Base-by-base conservation (phyloP, 2,888 invertebrate genomes). In the Lacanobia wlatinum region DNA sequence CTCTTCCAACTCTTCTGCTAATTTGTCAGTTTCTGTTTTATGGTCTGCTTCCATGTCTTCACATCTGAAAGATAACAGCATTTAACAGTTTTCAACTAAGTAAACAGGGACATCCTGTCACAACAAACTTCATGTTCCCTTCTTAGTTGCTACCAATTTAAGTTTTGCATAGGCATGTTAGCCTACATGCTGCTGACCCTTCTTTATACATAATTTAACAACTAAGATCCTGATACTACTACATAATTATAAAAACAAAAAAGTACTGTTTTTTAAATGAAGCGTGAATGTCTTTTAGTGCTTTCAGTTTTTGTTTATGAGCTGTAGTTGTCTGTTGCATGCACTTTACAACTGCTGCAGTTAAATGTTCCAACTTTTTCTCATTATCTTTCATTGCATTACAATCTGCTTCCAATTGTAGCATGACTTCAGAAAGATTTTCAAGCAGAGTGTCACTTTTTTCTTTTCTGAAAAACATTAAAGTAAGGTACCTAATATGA, bases 361-460 rank as follows among this genome's bases (percentile, higher is more conserved):
- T 90, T 12, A 95, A 84, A 72, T 94, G 93, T 83, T 95, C 93
- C 48, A 95, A 78, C 76, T 94, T 94, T 82, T 94, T 92, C 78
- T 95, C 93, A 90, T 95, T 95, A 50, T 94, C 94, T 84, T 93
- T 94, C 86, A 95, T 88, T 50, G 85, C 88, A 84, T 87, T 90
- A 77, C 91, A 90, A 80, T 96, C 96, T 65, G 89, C 87, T 80
- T 96, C 94, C 50, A 93, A 80, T 75, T 92, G 89, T 18, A 82
- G 78, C 73, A 92, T 83, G 2, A 94, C 86, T 79, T 94, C 92
- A 6, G 89, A 85, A 40, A 96, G 83, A 79, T 87, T 90, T 69
- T 90, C 92, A 10, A 92, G 82, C 23, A 95, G 81, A 60, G 86
- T 87, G 28, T 92, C 89, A 87, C 89, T 92, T 52, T 86, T 87